Percentiles rank a stretch among this genome's conserved stretches.
Conservation (phyloP, 2,888 invertebrate species). For the Acrobasis repandana region DNA sequence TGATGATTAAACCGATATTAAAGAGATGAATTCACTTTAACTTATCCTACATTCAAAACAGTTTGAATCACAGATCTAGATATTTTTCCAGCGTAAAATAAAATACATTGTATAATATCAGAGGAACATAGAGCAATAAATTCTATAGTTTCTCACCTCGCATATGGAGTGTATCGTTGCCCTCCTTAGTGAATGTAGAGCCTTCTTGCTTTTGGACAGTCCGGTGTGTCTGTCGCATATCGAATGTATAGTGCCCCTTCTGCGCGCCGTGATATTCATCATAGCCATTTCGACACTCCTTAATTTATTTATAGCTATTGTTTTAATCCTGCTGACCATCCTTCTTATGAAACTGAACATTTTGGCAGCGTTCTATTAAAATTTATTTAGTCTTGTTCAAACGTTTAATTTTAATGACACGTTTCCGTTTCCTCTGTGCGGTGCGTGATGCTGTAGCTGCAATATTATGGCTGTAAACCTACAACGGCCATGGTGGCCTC, state of each 20-base stretch:
- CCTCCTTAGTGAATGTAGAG: slow-evolving; percentile 46
- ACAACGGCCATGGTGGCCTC: slow-evolving; percentile 44
- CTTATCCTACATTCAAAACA: too few relatives aligned
- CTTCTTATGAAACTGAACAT: slow-evolving; percentile 63
- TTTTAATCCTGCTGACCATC: slow-evolving; percentile 49
- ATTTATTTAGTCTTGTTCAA: background rate
- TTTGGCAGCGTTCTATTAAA: slow-evolving; percentile 23
- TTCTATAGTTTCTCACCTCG: slow-evolving; percentile 56
- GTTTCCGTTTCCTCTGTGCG: slow-evolving; percentile 1
- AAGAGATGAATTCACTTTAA: too few relatives aligned
- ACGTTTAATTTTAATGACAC: slow-evolving; percentile 4
- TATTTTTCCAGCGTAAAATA: background rate
- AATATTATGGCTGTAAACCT: slow-evolving; percentile 53
- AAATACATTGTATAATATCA: background rate
- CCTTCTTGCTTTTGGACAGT: slow-evolving; percentile 24
- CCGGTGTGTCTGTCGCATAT: slow-evolving; percentile 43
- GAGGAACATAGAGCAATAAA: background rate
- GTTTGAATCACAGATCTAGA: too few relatives aligned
- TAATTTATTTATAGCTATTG: slow-evolving; percentile 42
- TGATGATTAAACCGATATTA: too few relatives aligned
- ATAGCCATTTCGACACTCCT: slow-evolving; percentile 57
- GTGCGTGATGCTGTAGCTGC: slow-evolving; percentile 20
- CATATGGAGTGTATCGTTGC: slow-evolving; percentile 65
- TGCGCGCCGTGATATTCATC: slow-evolving; percentile 54
- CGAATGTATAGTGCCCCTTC: slow-evolving; percentile 61